These are phyloP conservation scores for Odontamblyopus rebecca DNA, from an alignment of 2,797 vertebrate species.

Conservation along the genomic window DNA sequence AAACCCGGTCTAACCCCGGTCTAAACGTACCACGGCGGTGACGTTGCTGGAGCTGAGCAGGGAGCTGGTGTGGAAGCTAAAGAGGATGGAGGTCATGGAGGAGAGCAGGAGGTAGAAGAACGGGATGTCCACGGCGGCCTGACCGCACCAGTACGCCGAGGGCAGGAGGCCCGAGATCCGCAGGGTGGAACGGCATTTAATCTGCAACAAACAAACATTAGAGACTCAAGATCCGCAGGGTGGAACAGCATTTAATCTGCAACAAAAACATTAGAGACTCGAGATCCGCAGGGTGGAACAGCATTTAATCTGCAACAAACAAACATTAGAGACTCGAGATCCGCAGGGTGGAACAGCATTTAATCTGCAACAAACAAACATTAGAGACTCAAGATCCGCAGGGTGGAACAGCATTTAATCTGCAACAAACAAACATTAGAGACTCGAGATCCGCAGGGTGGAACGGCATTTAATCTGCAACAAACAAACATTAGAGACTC, in stretches of 20 bases:
- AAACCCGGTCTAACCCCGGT: too few species aligned
- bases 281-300: conserved; percentile 84
- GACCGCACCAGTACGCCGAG: conserved; percentile 93
- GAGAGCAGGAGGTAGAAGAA: conserved; percentile 80
- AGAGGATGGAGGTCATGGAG: conserved; percentile 74
- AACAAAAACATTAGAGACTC: conserved; percentile 65
- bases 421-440: conserved; percentile 40
- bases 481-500: conserved; percentile 65
- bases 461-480: conserved; percentile 79
- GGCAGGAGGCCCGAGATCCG: conserved; percentile 86
- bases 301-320: conserved; percentile 64
- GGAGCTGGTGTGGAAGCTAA: conserved; percentile 76
- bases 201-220: conserved; percentile 61
- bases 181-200: conserved; percentile 79
- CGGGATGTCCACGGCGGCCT: conserved; percentile 85
- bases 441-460: conserved; percentile 84
- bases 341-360: conserved; percentile 80
- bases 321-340: too few species aligned
- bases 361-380: conserved; percentile 69
- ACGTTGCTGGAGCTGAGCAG: conserved; percentile 74
- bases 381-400: conserved; percentile 83
- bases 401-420: conserved; percentile 79
- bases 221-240: conserved; percentile 85
- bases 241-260: conserved; percentile 76
- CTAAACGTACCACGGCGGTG: conserved; percentile 68